Percentiles rank a stretch among this genome's conserved stretches.
Conservation (phyloP, 2,888 invertebrate species). For the Mayetiola destructor region DNA sequence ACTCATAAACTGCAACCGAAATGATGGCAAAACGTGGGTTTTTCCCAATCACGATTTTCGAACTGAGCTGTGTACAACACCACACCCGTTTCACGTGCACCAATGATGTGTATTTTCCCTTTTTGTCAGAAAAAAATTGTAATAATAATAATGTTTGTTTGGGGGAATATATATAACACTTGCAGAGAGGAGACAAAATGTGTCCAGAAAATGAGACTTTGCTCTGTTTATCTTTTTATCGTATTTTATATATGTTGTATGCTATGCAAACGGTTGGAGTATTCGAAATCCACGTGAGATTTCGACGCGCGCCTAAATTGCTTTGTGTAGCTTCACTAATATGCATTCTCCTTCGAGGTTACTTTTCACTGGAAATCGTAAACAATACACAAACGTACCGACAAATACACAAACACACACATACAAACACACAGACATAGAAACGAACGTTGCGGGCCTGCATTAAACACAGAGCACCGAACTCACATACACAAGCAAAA, state of each 20-base stretch:
- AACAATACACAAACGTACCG: neutral
- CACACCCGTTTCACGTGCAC: conserved; percentile 10
- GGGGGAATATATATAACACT: neutral
- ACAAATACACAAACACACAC: neutral
- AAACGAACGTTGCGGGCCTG: neutral
- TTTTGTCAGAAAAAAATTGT: no score
- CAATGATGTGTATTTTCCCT: no score
- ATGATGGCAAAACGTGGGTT: neutral
- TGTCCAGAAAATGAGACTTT: neutral
- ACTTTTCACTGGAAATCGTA: no score
- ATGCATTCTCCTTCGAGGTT: neutral
- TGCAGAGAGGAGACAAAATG: neutral
- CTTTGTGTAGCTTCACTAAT: neutral
- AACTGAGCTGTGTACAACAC: neutral
- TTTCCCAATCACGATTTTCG: neutral
- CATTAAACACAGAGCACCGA: neutral
- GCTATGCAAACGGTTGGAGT: no score
- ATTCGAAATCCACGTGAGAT: conserved; percentile 9
- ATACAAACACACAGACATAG: neutral
- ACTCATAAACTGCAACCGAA: conserved; percentile 1
- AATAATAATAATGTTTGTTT: neutral
- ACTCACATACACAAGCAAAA: no score
- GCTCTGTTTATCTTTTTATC: conserved; percentile 12
- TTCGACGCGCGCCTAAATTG: conserved; percentile 10
- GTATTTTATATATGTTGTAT: no score